Evolutionary conservation across 1,140 invertebrate genomes (phyloP).

Genomic region (Procambarus virginalis): DNA sequence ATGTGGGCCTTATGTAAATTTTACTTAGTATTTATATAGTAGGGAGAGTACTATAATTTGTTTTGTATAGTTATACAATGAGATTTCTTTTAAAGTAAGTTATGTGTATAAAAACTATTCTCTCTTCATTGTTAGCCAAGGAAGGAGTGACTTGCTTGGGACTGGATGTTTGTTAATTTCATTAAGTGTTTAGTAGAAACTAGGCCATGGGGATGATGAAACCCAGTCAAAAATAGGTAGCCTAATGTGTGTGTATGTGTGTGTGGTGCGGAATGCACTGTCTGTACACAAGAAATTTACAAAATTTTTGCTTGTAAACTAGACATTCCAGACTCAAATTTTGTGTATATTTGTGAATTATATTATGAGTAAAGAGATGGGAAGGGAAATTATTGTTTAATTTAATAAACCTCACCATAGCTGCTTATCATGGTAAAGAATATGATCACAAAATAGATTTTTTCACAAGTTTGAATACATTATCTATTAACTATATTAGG

Average conservation of each 20-base stretch:
- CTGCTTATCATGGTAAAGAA: too few species aligned
- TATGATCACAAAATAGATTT: too few species aligned
- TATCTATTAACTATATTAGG: too few species aligned
- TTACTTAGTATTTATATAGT: slow-evolving; percentile 18
- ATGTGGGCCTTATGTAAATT: slow-evolving; percentile 23
- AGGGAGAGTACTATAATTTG: not conserved
- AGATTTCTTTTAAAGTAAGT: slow-evolving; percentile 27
- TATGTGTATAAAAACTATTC: slow-evolving; percentile 22
- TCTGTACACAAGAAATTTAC: slow-evolving; percentile 36
- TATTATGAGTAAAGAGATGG: slow-evolving; percentile 40
- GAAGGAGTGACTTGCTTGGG: slow-evolving; percentile 22
- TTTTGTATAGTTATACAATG: slow-evolving; percentile 20
- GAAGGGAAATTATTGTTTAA: not conserved
- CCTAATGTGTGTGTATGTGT: too few species aligned
- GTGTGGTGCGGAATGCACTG: not conserved
- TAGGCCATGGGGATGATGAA: too few species aligned
- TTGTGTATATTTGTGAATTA: slow-evolving; percentile 49
- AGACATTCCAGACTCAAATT: slow-evolving; percentile 42
- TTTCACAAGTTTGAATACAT: too few species aligned
- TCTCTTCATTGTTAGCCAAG: not conserved
- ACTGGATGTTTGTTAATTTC: slow-evolving; percentile 11
- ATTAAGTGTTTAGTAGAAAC: not conserved
- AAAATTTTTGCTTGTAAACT: slow-evolving; percentile 5
- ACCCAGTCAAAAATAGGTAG: too few species aligned
- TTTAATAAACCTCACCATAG: not conserved